Base-by-base conservation (phyloP, 2,113 vertebrate genomes). In the Bubo bubo region DNA sequence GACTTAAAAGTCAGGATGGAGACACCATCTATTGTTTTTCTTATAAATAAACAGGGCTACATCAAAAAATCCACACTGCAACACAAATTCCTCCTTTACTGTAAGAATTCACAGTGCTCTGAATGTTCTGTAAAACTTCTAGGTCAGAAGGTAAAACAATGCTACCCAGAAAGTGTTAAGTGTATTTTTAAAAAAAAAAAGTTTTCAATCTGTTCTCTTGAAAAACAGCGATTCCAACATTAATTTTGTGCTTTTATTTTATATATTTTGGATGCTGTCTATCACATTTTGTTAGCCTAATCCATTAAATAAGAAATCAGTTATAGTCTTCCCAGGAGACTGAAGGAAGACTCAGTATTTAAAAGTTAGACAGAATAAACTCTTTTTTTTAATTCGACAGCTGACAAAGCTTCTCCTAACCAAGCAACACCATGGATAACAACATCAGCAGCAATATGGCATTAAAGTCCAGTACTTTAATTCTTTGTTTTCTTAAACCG, bases 151-250 rank as follows among this genome's bases (percentile, higher is more conserved):
- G 30, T 39, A 62, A 58, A 70, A 58, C 30, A 53, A 12, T 19
- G 32, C 26, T 60, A 74, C 34, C 5, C 35, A 67, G 52, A 74
- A 86, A 71, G 63, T n/a, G 17, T 2, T 5, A 67, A 39, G 11
- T 3, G 2, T 45, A 20, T 52, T 39, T 14, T 24, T 50, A 34
- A 14, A 49, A 9, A 21, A 26, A 26, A 15, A 32, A 12, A 3
- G 17, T 6, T 77, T 77, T 5, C 9, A 64, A 26, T 47, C 28
- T 67, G 39, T 24, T 90, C 77, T 50, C 6, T 1, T 71, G 37
- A 73, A 49, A 41, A 85, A 66, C 23, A 34, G 7, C 0, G 0
- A 66, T 59, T 62, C 56, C 18, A 43, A 4, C 1, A 0, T 79
- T 72, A 39, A 49, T 70, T 92, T 35, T 75, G 60, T 28, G 37